These are phyloP conservation scores for Deilephila porcellus DNA, from an alignment of 2,888 invertebrate species.

Conservation along the genomic window DNA sequence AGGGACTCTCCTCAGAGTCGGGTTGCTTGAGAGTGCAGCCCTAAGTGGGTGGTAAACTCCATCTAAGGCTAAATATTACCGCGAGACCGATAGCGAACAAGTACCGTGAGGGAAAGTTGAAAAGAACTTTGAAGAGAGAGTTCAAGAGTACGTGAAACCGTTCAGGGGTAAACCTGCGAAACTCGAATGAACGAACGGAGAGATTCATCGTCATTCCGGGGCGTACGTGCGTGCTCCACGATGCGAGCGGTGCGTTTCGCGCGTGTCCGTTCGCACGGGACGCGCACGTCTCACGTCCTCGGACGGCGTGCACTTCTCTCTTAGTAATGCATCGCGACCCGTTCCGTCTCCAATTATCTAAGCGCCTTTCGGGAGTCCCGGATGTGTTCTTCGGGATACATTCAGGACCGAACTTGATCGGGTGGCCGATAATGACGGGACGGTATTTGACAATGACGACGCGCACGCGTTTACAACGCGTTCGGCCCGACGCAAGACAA, in stretches of 20 bases:
- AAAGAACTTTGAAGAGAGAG: slow-evolving; percentile 88
- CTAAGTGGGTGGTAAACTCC: slow-evolving; percentile 86
- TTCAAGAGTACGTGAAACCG: slow-evolving; percentile 81
- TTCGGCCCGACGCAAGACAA: slow-evolving; percentile 57
- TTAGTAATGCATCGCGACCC: slow-evolving; percentile 84
- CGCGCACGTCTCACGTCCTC: slow-evolving; percentile 52
- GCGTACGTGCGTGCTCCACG: slow-evolving; percentile 44
- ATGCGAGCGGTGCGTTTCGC: slow-evolving; percentile 39
- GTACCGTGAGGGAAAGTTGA: slow-evolving; percentile 89
- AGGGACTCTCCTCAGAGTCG: slow-evolving; percentile 69
- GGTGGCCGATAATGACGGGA: slow-evolving; percentile 40
- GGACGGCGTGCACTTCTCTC: slow-evolving; percentile 62
- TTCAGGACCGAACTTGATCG: slow-evolving; percentile 31
- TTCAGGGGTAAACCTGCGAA: slow-evolving; percentile 85
- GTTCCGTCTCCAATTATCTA: slow-evolving; percentile 70
- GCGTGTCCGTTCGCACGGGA: slow-evolving; percentile 13
- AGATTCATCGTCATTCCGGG: slow-evolving; percentile 61
- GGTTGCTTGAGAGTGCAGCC: slow-evolving; percentile 86
- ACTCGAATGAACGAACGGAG: slow-evolving; percentile 77
- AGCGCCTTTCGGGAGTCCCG: slow-evolving; percentile 57
- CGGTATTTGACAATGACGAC: slow-evolving; percentile 40
- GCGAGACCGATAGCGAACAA: slow-evolving; percentile 88
- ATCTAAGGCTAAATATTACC: slow-evolving; percentile 85
- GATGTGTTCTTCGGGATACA: slow-evolving; percentile 29
- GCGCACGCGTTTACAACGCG: slow-evolving; percentile 56